phyloP scores from a whole-genome alignment of 2,113 vertebrate species.

The Bos taurus region DNA sequence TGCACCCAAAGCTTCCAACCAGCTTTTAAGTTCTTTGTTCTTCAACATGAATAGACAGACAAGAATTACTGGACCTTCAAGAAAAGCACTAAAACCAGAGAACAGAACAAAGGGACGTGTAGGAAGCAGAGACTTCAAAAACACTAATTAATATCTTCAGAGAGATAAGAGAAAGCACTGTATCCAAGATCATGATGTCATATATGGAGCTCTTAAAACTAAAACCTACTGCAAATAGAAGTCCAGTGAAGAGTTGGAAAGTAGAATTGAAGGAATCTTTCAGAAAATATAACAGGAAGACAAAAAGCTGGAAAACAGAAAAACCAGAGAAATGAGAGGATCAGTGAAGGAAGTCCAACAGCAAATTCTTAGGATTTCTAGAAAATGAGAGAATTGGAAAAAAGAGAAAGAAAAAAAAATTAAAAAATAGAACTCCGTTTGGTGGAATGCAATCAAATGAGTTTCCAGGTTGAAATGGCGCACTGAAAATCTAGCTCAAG shows the following conservation, averaged over 20 bases:
- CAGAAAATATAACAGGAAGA: background rate
- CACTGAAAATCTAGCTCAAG: background rate
- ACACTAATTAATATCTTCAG: background rate
- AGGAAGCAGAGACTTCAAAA: conserved; percentile 8
- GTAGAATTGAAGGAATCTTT: background rate
- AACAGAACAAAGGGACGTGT: background rate
- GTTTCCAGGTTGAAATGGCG: background rate
- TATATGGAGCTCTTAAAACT: background rate
- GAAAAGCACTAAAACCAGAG: background rate
- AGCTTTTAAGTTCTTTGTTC: background rate
- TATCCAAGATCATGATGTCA: background rate
- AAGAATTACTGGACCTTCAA: background rate
- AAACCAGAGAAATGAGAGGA: background rate
- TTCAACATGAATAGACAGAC: background rate
- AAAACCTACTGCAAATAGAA: background rate
- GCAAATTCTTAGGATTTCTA: background rate
- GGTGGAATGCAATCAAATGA: background rate
- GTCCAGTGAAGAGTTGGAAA: background rate
- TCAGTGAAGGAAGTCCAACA: background rate
- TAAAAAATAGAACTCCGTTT: background rate
- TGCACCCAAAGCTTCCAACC: background rate
- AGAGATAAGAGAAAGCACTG: background rate
- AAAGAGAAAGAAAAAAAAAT: background rate
- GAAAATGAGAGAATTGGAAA: background rate
- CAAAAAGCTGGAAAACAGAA: background rate